Evolutionary conservation across 2,888 invertebrate species (phyloP).

Genomic region (Caenorhabditis afra): DNA sequence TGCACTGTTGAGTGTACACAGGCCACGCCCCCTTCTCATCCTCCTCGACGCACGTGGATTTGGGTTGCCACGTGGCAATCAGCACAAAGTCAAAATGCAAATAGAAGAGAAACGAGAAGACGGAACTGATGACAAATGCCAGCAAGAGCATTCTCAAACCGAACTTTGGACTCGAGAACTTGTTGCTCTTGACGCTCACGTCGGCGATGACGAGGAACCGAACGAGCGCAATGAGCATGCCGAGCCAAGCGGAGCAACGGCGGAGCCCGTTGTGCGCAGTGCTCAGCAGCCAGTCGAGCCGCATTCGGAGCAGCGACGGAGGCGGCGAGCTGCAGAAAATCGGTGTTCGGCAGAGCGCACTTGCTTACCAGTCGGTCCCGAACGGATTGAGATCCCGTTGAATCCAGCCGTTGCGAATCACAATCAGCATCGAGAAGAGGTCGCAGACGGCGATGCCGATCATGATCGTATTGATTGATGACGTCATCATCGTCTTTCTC

Average conservation of each 20-base stretch:
- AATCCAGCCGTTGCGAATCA: not conserved
- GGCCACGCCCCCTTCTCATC: not conserved
- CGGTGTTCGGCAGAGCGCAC: not conserved
- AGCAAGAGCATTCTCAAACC: not conserved
- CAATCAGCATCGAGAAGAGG: not conserved
- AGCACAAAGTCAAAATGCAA: constrained; percentile 3
- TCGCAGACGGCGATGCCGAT: constrained; percentile 3
- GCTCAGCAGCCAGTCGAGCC: constrained; percentile 24
- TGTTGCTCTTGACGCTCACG: constrained; percentile 1
- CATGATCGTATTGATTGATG: not conserved
- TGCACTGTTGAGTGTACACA: constrained; percentile 4
- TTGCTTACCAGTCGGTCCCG: not conserved
- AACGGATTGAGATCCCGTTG: not conserved
- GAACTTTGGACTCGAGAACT: constrained; percentile 6
- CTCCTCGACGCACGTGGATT: not conserved
- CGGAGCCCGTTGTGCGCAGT: constrained; percentile 21
- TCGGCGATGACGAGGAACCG: constrained; percentile 23
- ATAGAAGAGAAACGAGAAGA: constrained; percentile 7
- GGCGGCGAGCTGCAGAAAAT: constrained; percentile 21
- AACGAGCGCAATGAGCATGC: constrained; percentile 17
- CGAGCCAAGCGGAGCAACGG: constrained; percentile 42
- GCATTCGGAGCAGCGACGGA: constrained; percentile 6
- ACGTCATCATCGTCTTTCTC: constrained; percentile 6
- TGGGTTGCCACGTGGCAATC: constrained; percentile 2
- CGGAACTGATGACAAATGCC: not conserved